A percentile compares a stretch with the other conserved stretches of the same genome.
These are phyloP conservation scores for Drosophila macrospina DNA, from an alignment of 2,888 invertebrate genomes.

Conservation along the genomic window DNA sequence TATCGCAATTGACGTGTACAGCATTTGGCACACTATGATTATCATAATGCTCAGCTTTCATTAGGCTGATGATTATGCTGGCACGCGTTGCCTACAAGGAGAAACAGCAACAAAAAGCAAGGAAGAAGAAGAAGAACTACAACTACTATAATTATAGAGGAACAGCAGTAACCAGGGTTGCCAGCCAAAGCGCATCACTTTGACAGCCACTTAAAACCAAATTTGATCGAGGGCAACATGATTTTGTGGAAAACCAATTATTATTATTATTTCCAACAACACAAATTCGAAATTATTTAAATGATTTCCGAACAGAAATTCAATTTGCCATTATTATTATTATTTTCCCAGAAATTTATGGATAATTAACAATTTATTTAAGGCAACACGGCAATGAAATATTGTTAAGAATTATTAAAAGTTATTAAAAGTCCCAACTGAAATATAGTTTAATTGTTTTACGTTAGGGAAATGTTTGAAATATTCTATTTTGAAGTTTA, in stretches of 20 bases:
- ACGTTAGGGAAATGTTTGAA: too few relatives aligned
- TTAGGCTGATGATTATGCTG: constrained; percentile 61
- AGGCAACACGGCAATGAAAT: too few relatives aligned
- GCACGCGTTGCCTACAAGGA: constrained; percentile 49
- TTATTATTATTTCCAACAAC: constrained; percentile 6
- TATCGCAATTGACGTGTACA: constrained; percentile 37
- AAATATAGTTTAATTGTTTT: too few relatives aligned
- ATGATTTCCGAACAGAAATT: background rate
- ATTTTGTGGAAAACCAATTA: constrained; percentile 27
- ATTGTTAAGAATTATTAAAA: too few relatives aligned
- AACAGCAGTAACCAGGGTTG: constrained; percentile 33
- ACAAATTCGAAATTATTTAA: background rate
- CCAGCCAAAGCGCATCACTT: constrained; percentile 23
- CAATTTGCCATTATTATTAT: background rate
- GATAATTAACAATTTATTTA: too few relatives aligned
- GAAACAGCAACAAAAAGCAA: background rate
- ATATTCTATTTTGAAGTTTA: too few relatives aligned
- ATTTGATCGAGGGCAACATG: background rate
- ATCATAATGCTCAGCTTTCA: constrained; percentile 64
- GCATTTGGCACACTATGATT: constrained; percentile 75
- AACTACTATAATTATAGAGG: constrained; percentile 18
- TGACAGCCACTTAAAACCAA: constrained; percentile 37
- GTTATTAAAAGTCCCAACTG: too few relatives aligned
- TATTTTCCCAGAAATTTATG: too few relatives aligned
- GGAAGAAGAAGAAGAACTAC: background rate